phyloP scores from a whole-genome alignment of 2,113 vertebrate species.

The Tetrao urogallus region DNA sequence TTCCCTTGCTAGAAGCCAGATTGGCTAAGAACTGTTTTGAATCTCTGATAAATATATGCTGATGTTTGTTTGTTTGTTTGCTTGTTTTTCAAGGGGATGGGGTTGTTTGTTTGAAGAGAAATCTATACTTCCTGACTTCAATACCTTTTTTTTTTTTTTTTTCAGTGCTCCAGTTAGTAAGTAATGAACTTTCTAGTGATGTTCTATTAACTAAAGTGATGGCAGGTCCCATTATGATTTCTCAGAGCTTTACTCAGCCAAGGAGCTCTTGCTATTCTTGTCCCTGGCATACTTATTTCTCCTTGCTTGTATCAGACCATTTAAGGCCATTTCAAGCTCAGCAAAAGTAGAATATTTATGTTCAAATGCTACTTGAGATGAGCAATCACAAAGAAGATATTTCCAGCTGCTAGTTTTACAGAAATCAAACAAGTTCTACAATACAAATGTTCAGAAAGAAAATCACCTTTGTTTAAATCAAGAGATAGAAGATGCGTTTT shows the following conservation, averaged over 20 bases:
- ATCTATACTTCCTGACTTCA: not conserved
- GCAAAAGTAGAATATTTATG: not conserved
- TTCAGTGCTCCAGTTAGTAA: not conserved
- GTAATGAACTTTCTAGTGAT: not conserved
- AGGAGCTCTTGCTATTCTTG: not conserved
- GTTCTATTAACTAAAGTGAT: not conserved
- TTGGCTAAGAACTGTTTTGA: not conserved
- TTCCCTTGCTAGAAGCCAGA: not conserved
- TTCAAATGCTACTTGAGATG: not conserved
- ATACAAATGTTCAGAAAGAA: not conserved
- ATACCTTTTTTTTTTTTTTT: not conserved
- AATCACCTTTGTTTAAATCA: not conserved
- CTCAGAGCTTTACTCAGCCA: not conserved
- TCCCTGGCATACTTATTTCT: not conserved
- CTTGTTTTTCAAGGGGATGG: not conserved
- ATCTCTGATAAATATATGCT: not conserved
- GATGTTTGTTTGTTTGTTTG: fast-evolving
- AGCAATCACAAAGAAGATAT: not conserved
- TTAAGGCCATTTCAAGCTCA: not conserved
- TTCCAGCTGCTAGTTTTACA: not conserved
- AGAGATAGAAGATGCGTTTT: not conserved
- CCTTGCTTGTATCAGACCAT: not conserved
- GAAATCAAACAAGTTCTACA: not conserved
- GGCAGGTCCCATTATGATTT: not conserved
- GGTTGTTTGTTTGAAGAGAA: not conserved